Evolutionary conservation across 2,113 vertebrate genomes (phyloP), one percentile per base, ranked within the genome.

Genomic region (Siniperca chuatsi): DNA sequence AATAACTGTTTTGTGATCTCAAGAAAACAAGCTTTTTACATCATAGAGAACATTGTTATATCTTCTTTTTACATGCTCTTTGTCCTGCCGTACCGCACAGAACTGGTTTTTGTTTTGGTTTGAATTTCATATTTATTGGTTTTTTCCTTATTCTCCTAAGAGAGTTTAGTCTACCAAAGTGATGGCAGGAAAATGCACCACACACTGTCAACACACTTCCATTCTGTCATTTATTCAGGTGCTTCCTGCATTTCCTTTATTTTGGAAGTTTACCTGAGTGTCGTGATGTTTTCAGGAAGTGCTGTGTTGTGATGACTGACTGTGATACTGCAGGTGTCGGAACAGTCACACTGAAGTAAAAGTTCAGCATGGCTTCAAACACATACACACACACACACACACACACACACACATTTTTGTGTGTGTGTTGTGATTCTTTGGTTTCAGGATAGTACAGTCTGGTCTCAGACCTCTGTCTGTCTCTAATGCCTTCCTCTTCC

Each of bases 231-330:
- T 80, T 90, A 82, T 88, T 88, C 92, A 93, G 92, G 89, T 92
- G 91, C 74, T 91, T 92, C 91, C 92, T 86, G 85, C n/a, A 78
- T 79, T 83, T 91, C 87, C 85, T 90, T 79, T 81, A 88, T 21
- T 72, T 79, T 79, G 85, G 25, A 88, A 81, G 80, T 87, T 87
- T 92, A 94, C 92, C 91, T 92, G 88, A 75, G 65, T 25, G 74
- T 80, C 12, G 40, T 62, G 62, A 75, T 86, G 90, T 91, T 89
- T 87, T 83, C 80, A 89, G 92, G 89, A 93, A 91, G 91, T 70
- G 71, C 46, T 68, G 65, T 84, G 73, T 67, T 90, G 73, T 84
- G 84, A 74, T 79, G 74, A 81, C 67, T 78, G 60, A 78, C 79
- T 81, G 79, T 66, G 79, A 90, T 76, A 78, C 44, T 61, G 82